Percentiles rank a stretch among this genome's conserved stretches.
Evolutionary conservation across 2,797 vertebrate genomes (phyloP).

Genomic region (Thunnus albacares): DNA sequence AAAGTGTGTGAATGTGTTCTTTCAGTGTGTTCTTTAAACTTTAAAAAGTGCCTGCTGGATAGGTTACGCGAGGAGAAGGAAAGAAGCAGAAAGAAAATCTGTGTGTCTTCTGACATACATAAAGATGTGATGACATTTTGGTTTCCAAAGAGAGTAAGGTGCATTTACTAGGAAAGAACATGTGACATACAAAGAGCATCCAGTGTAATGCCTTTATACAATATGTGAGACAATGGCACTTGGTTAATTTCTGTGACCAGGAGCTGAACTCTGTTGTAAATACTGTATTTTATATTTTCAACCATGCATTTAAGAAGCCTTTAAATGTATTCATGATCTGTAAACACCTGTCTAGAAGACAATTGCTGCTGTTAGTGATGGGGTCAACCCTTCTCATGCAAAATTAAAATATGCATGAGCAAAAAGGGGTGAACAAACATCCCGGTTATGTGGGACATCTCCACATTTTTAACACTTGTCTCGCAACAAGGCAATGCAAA

Average conservation of each 20-base stretch:
- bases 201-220: too few relatives aligned
- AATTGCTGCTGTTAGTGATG: not conserved
- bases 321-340: not conserved
- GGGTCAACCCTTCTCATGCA: not conserved
- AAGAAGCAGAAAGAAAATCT: conserved; percentile 5
- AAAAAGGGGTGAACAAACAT: not conserved
- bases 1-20: conserved; percentile 22
- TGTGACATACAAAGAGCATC: not conserved
- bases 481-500: not conserved
- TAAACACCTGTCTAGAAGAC: not conserved
- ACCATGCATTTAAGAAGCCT: not conserved
- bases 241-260: not conserved
- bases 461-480: not conserved
- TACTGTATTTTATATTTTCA: not conserved
- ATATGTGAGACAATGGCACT: not conserved
- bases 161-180: not conserved
- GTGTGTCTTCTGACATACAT: not conserved
- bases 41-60: conserved; percentile 42
- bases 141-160: not conserved
- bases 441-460: not conserved
- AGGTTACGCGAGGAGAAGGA: not conserved
- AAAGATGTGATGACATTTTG: conserved; percentile 14
- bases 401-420: not conserved
- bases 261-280: not conserved
- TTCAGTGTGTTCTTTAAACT: conserved; percentile 49